A percentile compares a stretch with the other conserved stretches of the same genome.
Evolutionary conservation across 1,140 invertebrate species (phyloP).

Genomic region (Drosophila neocordata): DNA sequence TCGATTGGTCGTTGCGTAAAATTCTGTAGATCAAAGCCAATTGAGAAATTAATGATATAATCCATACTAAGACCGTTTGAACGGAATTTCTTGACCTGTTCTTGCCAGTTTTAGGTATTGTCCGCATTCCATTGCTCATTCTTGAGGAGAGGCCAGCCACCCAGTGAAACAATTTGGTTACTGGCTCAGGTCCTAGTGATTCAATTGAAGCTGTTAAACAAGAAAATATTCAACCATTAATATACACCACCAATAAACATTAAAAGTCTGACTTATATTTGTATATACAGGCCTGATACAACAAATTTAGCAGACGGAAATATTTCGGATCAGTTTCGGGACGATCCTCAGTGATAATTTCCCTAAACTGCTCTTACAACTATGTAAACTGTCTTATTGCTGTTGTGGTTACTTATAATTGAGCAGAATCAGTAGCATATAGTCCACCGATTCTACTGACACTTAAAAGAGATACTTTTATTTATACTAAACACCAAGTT

Average conservation of each 20-base stretch:
- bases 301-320: slow-evolving; percentile 89
- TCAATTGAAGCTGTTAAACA: slow-evolving; percentile 87
- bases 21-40: slow-evolving; percentile 95
- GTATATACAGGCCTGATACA: slow-evolving; percentile 94
- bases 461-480: too few relatives aligned
- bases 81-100: slow-evolving; percentile 92
- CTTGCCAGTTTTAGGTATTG: slow-evolving; percentile 89
- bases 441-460: too few relatives aligned
- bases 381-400: too few relatives aligned
- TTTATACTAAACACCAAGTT: too few relatives aligned
- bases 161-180: slow-evolving; percentile 88
- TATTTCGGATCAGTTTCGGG: slow-evolving; percentile 87
- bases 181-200: slow-evolving; percentile 87
- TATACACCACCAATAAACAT: too few relatives aligned
- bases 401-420: too few relatives aligned
- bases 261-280: slow-evolving; percentile 86
- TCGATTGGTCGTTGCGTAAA: slow-evolving; percentile 93
- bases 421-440: too few relatives aligned
- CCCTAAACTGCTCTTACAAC: slow-evolving; percentile 90
- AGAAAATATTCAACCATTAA: background rate
- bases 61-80: slow-evolving; percentile 92
- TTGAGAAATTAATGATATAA: slow-evolving; percentile 96
- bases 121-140: slow-evolving; percentile 89
- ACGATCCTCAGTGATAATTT: slow-evolving; percentile 88
- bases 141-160: slow-evolving; percentile 95